A percentile compares a stretch with the other conserved stretches of the same genome.
Evolutionary conservation across 1,140 invertebrate species (phyloP).

Genomic region (Drosophila sp.): DNA sequence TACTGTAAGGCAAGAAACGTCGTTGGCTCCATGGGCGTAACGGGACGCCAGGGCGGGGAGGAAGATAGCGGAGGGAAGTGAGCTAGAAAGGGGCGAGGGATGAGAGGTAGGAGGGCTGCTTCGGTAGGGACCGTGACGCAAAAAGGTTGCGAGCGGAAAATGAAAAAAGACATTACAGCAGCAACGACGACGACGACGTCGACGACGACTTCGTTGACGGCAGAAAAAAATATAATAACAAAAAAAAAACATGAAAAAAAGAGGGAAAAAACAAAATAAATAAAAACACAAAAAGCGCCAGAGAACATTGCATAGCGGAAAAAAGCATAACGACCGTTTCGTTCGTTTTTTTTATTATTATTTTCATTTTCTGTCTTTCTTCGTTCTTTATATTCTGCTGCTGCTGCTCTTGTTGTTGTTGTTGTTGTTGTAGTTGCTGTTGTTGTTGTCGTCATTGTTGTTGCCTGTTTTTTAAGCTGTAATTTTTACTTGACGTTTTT

Average conservation of each 20-base stretch:
- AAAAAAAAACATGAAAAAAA: constrained; percentile 58
- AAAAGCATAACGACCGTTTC: constrained; percentile 83
- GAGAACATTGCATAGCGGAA: constrained; percentile 61
- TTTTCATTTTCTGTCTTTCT: constrained; percentile 81
- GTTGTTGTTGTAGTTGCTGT: constrained; percentile 36
- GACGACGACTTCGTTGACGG: constrained; percentile 29
- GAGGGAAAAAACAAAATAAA: constrained; percentile 71
- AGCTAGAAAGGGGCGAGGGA: not conserved
- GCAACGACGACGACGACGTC: constrained; percentile 37
- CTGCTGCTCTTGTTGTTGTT: constrained; percentile 27
- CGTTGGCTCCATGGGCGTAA: constrained; percentile 40
- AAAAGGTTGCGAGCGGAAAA: constrained; percentile 81
- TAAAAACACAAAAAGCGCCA: constrained; percentile 78
- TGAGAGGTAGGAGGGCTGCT: not conserved
- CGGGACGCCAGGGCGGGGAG: constrained; percentile 5
- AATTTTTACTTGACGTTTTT: constrained; percentile 80
- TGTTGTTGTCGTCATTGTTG: constrained; percentile 31
- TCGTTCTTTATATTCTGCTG: constrained; percentile 55
- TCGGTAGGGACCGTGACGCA: constrained; percentile 51
- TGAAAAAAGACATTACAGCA: constrained; percentile 80
- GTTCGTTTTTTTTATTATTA: constrained; percentile 76
- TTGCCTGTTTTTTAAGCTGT: constrained; percentile 73
- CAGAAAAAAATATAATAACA: constrained; percentile 18
- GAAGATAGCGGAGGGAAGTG: not conserved
- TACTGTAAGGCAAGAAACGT: constrained; percentile 55